Conservation (phyloP, 1,140 invertebrate species). For the Pseudachorutes palmiensis region DNA sequence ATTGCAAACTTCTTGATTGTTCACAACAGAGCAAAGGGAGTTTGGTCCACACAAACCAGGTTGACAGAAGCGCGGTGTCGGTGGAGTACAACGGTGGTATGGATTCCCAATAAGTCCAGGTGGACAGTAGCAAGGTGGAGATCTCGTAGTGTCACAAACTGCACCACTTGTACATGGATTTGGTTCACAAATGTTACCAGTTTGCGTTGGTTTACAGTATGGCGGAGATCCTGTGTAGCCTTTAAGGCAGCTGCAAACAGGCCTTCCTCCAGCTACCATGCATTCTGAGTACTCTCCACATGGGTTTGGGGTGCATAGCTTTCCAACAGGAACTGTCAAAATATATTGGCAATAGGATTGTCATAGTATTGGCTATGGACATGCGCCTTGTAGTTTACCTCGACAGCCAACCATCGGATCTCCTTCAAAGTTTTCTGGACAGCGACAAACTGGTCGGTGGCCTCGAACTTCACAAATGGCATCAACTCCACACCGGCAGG, state of each 20-base stretch:
- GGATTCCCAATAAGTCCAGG: constrained; percentile 37
- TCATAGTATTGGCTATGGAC: too few relatives aligned
- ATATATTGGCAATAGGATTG: too few relatives aligned
- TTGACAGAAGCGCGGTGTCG: constrained; percentile 1
- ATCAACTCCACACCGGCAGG: constrained; percentile 74
- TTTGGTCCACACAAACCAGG: constrained; percentile 29
- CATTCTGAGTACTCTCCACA: constrained; percentile 77
- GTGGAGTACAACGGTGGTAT: constrained; percentile 32
- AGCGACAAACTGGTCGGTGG: constrained; percentile 73
- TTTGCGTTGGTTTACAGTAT: constrained; percentile 59
- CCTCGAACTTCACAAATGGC: constrained; percentile 81
- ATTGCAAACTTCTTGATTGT: constrained; percentile 29
- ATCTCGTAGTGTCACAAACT: constrained; percentile 63
- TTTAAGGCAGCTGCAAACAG: constrained; percentile 45
- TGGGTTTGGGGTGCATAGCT: constrained; percentile 69
- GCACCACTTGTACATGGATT: constrained; percentile 57
- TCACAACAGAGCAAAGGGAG: constrained; percentile 39
- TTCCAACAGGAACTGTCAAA: constrained; percentile 69
- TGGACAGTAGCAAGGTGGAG: constrained; percentile 66
- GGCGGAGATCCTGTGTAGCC: constrained; percentile 48
- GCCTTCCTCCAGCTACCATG: constrained; percentile 52
- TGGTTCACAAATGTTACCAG: constrained; percentile 62
- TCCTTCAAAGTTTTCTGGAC: constrained; percentile 68
- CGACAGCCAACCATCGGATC: constrained; percentile 57
- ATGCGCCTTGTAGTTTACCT: constrained; percentile 38